Evolutionary conservation across 2,113 vertebrate genomes (phyloP).

Genomic region (Cyprinodon tularosa): DNA sequence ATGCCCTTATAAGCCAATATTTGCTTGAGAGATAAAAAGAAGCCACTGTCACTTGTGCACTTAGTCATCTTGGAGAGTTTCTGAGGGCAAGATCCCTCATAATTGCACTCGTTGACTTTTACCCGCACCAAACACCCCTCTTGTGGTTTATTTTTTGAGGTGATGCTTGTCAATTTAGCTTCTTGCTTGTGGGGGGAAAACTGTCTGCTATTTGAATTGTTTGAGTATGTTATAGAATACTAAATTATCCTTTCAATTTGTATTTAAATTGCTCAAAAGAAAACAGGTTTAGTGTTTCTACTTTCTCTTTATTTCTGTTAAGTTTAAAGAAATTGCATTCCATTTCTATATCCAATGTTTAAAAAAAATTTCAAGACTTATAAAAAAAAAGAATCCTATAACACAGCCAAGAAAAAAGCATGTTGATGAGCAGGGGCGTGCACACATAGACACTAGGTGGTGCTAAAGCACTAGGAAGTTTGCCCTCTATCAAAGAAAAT

Average conservation of each 20-base stretch:
- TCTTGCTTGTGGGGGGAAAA: background rate
- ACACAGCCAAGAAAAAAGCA: background rate
- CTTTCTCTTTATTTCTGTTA: background rate
- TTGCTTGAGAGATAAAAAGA: constrained; percentile 65
- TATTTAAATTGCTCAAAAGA: background rate
- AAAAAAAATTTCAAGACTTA: no score
- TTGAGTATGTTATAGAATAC: background rate
- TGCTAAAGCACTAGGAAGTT: no score
- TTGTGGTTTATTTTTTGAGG: constrained; percentile 27
- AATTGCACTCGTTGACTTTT: constrained; percentile 65
- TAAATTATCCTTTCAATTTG: background rate
- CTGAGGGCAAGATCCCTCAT: constrained; percentile 61
- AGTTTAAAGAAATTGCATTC: no score
- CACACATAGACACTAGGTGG: no score
- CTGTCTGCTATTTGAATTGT: background rate
- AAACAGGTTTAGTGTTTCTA: background rate
- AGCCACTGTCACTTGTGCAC: constrained; percentile 61
- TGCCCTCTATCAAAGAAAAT: no score
- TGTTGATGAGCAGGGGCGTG: no score
- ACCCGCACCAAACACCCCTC: constrained; percentile 35
- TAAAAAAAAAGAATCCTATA: background rate
- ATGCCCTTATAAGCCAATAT: constrained; percentile 61
- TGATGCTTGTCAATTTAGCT: constrained; percentile 40
- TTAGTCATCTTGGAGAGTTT: constrained; percentile 48
- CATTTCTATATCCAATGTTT: no score